Percentiles rank a stretch among this genome's conserved stretches.
Conservation (phyloP, 2,797 vertebrate species). For the Hemitrygon akajei region DNA sequence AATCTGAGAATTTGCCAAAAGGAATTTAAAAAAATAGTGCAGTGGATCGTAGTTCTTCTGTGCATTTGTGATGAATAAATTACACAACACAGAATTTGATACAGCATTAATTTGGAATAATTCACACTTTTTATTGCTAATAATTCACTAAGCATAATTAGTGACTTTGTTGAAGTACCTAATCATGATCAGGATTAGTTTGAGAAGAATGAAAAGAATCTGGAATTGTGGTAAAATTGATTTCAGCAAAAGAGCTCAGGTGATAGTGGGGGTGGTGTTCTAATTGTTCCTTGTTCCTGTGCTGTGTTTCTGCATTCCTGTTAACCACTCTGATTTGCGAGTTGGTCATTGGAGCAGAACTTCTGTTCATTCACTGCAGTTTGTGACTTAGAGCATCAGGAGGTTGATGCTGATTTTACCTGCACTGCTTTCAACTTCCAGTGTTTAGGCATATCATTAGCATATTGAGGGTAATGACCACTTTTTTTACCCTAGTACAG, state of each 20-base stretch:
- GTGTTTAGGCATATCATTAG: not conserved
- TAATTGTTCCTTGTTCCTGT: not conserved
- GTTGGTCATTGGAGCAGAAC: not conserved
- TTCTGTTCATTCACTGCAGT: too few relatives aligned
- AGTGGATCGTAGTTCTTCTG: not conserved
- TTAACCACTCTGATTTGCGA: not conserved
- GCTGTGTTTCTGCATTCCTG: not conserved
- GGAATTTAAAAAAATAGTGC: too few relatives aligned
- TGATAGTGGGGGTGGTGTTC: not conserved
- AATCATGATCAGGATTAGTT: not conserved
- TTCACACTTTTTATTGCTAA: not conserved
- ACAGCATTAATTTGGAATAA: not conserved
- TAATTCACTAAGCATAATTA: not conserved
- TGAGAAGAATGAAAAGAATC: not conserved
- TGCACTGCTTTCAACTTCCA: not conserved
- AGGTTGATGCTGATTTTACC: not conserved
- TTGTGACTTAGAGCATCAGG: not conserved
- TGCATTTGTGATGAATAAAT: not conserved
- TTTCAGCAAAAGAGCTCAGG: not conserved
- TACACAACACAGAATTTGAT: not conserved
- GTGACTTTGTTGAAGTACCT: not conserved
- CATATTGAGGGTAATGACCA: not conserved
- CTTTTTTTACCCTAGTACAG: not conserved
- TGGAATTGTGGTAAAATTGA: too few relatives aligned
- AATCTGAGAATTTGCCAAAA: too few relatives aligned